A percentile compares a stretch with the other conserved stretches of the same genome.
Evolutionary conservation across 2,797 vertebrate genomes (phyloP).

Genomic region (Crenuchus spilurus): DNA sequence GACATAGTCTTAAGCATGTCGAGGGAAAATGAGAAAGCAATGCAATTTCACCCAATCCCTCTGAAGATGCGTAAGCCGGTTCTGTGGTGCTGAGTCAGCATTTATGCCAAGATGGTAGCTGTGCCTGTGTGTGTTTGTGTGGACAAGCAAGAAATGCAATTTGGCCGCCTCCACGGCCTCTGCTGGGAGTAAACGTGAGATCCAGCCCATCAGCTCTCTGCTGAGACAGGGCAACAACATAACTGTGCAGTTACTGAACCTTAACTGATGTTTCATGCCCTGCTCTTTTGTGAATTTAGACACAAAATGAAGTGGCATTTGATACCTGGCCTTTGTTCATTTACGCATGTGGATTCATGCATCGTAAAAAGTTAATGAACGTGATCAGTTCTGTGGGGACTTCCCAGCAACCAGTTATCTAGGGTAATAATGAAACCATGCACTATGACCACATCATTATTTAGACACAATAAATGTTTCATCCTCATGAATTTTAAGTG

Average conservation of each 20-base stretch:
- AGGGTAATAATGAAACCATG: constrained; percentile 3
- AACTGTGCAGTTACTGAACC: constrained; percentile 3
- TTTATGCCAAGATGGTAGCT: neutral
- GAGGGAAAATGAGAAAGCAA: neutral
- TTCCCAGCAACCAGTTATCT: neutral
- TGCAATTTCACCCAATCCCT: constrained; percentile 37
- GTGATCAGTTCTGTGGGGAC: neutral
- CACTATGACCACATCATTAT: neutral
- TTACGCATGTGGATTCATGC: neutral
- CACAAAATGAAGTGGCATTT: constrained; percentile 12
- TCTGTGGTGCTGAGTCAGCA: constrained; percentile 32
- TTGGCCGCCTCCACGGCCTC: constrained; percentile 17
- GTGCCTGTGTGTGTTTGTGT: constrained; percentile 8
- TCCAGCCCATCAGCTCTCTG: constrained; percentile 48
- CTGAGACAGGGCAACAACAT: constrained; percentile 35
- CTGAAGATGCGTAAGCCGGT: constrained; percentile 24
- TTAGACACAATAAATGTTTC: neutral
- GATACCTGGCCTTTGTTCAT: constrained; percentile 21
- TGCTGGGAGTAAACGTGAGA: constrained; percentile 13
- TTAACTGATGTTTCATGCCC: neutral
- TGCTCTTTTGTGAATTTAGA: constrained; percentile 4
- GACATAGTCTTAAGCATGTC: neutral
- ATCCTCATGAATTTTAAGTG: neutral
- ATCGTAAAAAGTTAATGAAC: constrained; percentile 23
- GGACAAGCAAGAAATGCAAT: constrained; percentile 36